These are phyloP conservation scores for Linurgus olivaceus DNA, from an alignment of 2,797 vertebrate species.

Conservation along the genomic window DNA sequence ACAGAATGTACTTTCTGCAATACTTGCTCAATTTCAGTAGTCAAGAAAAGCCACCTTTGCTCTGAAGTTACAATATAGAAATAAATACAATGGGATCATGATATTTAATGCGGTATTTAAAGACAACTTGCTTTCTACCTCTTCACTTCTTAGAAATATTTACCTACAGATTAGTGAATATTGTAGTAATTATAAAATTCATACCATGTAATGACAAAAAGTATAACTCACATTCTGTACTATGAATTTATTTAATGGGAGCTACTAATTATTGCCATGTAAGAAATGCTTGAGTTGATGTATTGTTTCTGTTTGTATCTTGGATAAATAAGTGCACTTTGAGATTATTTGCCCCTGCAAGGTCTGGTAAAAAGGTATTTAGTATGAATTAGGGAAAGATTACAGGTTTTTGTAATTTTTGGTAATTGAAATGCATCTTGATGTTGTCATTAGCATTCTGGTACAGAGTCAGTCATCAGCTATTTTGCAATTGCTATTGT, in stretches of 20 bases:
- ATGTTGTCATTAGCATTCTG: neutral
- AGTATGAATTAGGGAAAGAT: neutral
- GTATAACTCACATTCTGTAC: neutral
- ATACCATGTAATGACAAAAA: neutral
- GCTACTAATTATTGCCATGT: neutral
- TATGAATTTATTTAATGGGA: neutral
- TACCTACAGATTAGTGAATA: neutral
- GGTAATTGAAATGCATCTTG: neutral
- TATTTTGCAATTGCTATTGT: neutral
- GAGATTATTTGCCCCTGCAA: neutral
- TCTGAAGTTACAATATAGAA: neutral
- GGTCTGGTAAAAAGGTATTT: neutral
- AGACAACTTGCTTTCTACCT: neutral
- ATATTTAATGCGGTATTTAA: neutral
- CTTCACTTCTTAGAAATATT: neutral
- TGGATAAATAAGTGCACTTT: neutral
- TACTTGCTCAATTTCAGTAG: neutral
- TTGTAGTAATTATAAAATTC: neutral
- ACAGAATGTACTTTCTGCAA: neutral
- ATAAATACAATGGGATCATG: neutral
- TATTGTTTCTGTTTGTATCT: neutral
- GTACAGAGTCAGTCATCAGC: neutral
- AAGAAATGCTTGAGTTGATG: neutral
- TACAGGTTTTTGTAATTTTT: neutral
- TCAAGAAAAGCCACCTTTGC: neutral